phyloP scores from a whole-genome alignment of 2,113 vertebrate species.

The Bubo blakistoni region DNA sequence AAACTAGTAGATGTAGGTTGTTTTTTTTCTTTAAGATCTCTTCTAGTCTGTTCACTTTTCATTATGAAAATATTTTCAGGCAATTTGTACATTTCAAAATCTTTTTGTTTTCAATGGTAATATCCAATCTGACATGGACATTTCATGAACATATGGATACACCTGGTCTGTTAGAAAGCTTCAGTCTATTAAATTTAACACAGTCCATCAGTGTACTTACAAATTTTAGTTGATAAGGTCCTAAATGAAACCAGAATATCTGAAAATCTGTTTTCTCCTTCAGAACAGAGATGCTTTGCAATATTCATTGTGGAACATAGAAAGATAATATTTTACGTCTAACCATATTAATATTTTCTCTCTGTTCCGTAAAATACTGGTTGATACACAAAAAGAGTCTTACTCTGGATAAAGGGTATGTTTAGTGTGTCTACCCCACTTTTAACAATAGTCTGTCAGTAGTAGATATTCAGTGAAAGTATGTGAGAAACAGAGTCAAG shows the following conservation, averaged over 20 bases:
- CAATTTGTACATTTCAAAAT: neutral
- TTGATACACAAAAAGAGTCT: neutral
- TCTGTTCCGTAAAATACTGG: neutral
- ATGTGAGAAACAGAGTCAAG: neutral
- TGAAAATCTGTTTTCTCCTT: neutral
- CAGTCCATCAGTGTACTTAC: neutral
- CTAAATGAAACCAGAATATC: neutral
- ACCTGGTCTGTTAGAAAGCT: neutral
- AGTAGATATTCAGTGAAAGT: neutral
- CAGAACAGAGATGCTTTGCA: neutral
- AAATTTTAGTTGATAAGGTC: neutral
- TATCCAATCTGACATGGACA: neutral
- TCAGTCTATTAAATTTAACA: neutral
- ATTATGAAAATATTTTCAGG: neutral
- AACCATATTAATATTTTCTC: neutral
- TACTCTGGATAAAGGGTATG: neutral
- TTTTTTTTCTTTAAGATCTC: neutral
- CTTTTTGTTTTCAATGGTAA: neutral
- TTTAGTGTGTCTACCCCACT: neutral
- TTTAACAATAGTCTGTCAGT: neutral
- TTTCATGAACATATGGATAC: neutral
- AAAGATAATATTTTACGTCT: neutral
- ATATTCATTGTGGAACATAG: neutral
- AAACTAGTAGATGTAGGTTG: slow-evolving; percentile 70
- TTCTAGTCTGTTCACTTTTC: neutral